phyloP scores from a whole-genome alignment of 1,140 invertebrate species.

The Brachionus rubens region DNA sequence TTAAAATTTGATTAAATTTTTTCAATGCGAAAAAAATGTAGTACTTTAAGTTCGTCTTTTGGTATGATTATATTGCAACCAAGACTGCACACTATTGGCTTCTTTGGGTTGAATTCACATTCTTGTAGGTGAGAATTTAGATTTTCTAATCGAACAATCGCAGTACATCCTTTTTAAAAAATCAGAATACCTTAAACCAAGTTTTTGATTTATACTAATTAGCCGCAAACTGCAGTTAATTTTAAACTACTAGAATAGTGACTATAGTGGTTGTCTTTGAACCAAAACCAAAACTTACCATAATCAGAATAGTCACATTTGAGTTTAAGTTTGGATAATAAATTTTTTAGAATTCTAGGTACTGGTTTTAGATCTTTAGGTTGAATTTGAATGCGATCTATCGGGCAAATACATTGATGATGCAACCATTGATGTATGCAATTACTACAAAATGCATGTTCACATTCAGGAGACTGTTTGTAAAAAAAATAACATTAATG shows the following conservation, averaged over 20 bases:
- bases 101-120: slow-evolving; percentile 88
- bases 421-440: slow-evolving; percentile 34
- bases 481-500: neutral
- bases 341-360: slow-evolving; percentile 35
- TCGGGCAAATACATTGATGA: slow-evolving; percentile 15
- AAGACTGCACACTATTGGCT: slow-evolving; percentile 83
- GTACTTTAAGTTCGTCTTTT: slow-evolving; percentile 81
- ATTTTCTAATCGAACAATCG: slow-evolving; percentile 79
- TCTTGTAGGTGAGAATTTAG: slow-evolving; percentile 78
- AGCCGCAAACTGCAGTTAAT: too few relatives aligned
- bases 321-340: neutral
- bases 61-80: slow-evolving; percentile 88
- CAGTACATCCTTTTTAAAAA: slow-evolving; percentile 69
- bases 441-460: slow-evolving; percentile 32
- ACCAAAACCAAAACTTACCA: neutral
- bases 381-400: slow-evolving; percentile 30
- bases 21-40: neutral
- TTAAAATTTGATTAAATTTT: neutral
- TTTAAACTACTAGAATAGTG: too few relatives aligned
- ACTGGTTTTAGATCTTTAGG: slow-evolving; percentile 27
- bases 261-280: neutral
- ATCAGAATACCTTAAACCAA: too few relatives aligned
- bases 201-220: too few relatives aligned
- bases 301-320: slow-evolving; percentile 26
- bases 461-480: slow-evolving; percentile 4